Evolutionary conservation across 2,113 vertebrate genomes (phyloP).

Genomic region (Eudyptes chrysolophus): DNA sequence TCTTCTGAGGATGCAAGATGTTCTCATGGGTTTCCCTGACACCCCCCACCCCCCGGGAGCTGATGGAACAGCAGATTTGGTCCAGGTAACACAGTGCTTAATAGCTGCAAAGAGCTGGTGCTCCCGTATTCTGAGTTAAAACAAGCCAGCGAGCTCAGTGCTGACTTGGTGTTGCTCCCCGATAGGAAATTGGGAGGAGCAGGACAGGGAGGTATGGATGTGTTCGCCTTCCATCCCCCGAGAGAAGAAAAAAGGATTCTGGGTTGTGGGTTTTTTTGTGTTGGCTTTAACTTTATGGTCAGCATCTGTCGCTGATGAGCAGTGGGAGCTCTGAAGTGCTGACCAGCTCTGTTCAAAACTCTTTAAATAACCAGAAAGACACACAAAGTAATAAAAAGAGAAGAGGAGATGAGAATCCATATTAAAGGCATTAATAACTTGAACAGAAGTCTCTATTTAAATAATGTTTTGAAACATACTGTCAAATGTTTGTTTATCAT

Average conservation of each 20-base stretch:
- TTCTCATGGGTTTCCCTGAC: not conserved
- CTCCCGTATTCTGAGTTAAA: not conserved
- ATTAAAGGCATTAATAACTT: slow-evolving; percentile 68
- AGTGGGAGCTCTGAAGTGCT: slow-evolving; percentile 47
- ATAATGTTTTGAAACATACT: not conserved
- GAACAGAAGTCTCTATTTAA: slow-evolving; percentile 37
- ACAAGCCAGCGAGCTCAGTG: not conserved
- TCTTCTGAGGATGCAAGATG: not conserved
- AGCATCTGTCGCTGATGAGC: not conserved
- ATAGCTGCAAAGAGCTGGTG: not conserved
- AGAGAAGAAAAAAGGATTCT: not conserved
- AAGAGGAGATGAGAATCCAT: slow-evolving; percentile 23
- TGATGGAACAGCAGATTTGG: not conserved
- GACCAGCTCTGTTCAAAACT: slow-evolving; percentile 38
- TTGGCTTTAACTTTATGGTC: slow-evolving; percentile 32
- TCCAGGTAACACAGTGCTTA: not conserved
- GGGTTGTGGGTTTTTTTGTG: not conserved
- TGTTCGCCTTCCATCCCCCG: not conserved
- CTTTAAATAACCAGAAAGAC: slow-evolving; percentile 61
- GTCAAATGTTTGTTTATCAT: not conserved
- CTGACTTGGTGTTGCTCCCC: not conserved
- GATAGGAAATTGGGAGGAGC: not conserved
- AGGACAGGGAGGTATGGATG: not conserved
- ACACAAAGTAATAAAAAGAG: slow-evolving; percentile 55
- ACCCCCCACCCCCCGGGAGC: not conserved